Evolutionary conservation across 1,140 invertebrate genomes (phyloP), one percentile per base, ranked within the genome.

Genomic region (Forficula auricularia): DNA sequence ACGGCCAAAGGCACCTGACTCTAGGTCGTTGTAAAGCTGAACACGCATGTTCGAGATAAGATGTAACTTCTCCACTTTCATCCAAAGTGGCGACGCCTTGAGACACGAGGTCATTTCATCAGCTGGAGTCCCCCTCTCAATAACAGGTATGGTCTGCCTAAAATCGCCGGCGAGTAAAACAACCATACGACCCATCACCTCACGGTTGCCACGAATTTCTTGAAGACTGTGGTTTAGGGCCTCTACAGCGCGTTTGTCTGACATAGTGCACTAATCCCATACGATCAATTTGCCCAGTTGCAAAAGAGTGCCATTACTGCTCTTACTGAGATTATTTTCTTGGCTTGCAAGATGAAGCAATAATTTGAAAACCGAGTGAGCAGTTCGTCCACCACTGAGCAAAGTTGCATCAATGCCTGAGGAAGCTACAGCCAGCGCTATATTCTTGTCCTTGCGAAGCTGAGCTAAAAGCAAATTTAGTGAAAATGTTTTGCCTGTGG

Each of bases 91-190:
- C 20, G 53, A 58, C 2, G 33, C 40, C 46, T 60, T 64, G 14
- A 63, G 40, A 42, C 50, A 59, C 20, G 57, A 53, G 34, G 59
- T 52, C 0, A 60, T 43, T 48, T 53, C 50, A 50, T 60, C 53
- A 13, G 55, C 56, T 39, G 47, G 45, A 44, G 56, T 61, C 47
- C 53, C 52, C 49, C 54, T 36, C 38, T 51, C 45, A 35, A 66
- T 54, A 43, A 68, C 57, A 34, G 65, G 62, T 43, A 68, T 48
- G 42, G 56, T 65, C 60, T 68, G 61, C 10, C 60, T 46, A 40
- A 66, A 67, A 52, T 66, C 61, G 48, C 58, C 57, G 22, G 47
- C 36, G 1, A 57, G 44, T 10, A 60, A 32, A 13, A 58, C 39
- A 14, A 41, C 45, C 19, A 49, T 38, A n/a, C 54, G 52, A 14